Base-by-base conservation (phyloP, 2,113 vertebrate genomes). In the Oriolus oriolus region DNA sequence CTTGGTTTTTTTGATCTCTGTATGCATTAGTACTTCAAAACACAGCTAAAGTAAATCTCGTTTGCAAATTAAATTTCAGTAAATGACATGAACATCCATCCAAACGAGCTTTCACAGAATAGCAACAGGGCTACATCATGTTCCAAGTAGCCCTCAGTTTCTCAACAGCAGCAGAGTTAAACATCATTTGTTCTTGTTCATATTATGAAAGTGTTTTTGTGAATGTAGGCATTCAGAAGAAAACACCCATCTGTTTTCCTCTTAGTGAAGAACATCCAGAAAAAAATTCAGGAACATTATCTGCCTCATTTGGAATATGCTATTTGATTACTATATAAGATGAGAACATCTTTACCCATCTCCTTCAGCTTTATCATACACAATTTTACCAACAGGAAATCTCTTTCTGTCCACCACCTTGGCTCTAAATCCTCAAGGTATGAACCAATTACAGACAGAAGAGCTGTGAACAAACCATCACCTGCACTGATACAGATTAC, bases 21-120 rank as follows among this genome's bases (percentile, higher is more conserved):
- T 50, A 83, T 69, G 63, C 75, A 87, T 93, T 91, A 90, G 66
- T 80, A 96, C 90, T 93, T 96, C 88, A 94, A 93, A 96, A 94
- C 69, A 94, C 27, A 88, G 80, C 79, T 92, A 33, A 90, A 86
- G 71, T 87, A 92, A 86, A 88, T 93, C 92, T 79, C 71, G 85
- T 90, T 89, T 87, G 89, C 86, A 96, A 95, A 97, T 95, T 95
- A 92, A 59, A 87, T 95, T 92, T 90, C 8, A 16, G 90, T 90
- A 83, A 95, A 92, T 81, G 73, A 84, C 92, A 81, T 2, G 31
- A 88, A 53, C 60, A 81, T 84, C 76, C 83, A 95, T 84, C 89
- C 71, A 92, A 94, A 94, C 0, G 1, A 89, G 79, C 86, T 94
- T 92, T 57, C 80, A 93, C 41, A 84, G 83, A 90, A 77, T 3